Conservation (phyloP, 2,113 vertebrate species). For the Larimichthys crocea region DNA sequence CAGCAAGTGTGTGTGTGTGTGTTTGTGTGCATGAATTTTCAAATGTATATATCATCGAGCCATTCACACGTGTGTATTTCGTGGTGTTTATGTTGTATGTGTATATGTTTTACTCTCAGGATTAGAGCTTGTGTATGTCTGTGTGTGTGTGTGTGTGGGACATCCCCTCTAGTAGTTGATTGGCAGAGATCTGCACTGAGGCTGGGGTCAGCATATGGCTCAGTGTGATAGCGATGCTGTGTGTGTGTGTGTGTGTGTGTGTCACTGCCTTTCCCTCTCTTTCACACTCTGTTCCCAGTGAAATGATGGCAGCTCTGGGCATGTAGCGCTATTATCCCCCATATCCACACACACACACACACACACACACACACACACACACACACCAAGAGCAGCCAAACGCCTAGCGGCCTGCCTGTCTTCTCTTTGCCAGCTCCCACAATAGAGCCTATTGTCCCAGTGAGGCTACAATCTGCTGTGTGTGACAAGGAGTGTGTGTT, state of each 20-base stretch:
- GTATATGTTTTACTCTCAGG: slow-evolving; percentile 55
- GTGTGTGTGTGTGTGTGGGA: slow-evolving; percentile 76
- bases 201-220: slow-evolving; percentile 98
- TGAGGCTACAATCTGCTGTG: slow-evolving; percentile 89
- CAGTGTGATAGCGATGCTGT: slow-evolving; percentile 92
- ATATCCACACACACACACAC: slow-evolving; percentile 79
- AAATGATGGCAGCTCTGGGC: slow-evolving; percentile 95
- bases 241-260: slow-evolving; percentile 80
- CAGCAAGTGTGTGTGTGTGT: slow-evolving; percentile 77
- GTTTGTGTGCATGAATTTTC: slow-evolving; percentile 60
- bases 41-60: slow-evolving; percentile 53
- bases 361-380: slow-evolving; percentile 36
- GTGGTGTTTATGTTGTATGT: slow-evolving; percentile 45
- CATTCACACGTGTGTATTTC: slow-evolving; percentile 41
- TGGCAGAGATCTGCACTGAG: slow-evolving; percentile 92
- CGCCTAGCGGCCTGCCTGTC: slow-evolving; percentile 76
- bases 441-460: slow-evolving; percentile 92
- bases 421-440: slow-evolving; percentile 89
- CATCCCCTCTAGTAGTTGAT: slow-evolving; percentile 88
- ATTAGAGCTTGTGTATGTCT: slow-evolving; percentile 48
- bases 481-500: slow-evolving; percentile 69
- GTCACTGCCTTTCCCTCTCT: slow-evolving; percentile 85
- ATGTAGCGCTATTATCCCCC: slow-evolving; percentile 91
- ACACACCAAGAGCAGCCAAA: slow-evolving; percentile 76
- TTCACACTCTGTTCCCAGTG: slow-evolving; percentile 89